A percentile compares a stretch with the other conserved stretches of the same genome.
phyloP scores from a whole-genome alignment of 2,888 invertebrate species.

The Xestobium rufovillosum region DNA sequence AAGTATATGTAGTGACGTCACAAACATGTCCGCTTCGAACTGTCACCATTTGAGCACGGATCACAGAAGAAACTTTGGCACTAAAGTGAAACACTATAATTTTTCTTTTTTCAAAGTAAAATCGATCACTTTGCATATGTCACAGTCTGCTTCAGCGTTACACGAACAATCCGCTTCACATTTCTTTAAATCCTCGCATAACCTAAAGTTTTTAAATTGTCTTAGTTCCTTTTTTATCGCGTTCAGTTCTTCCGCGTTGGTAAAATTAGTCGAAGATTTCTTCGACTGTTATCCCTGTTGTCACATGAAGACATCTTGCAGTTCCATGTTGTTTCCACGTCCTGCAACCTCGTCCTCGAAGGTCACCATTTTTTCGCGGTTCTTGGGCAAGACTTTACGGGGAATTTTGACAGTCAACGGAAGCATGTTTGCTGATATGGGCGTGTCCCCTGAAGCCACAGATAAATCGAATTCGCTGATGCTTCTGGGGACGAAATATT shows the following conservation, averaged over 20 bases:
- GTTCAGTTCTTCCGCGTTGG: conserved; percentile 29
- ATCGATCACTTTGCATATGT: conserved; percentile 42
- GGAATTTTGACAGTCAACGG: conserved; percentile 38
- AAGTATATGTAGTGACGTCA: no score
- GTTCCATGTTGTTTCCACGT: conserved; percentile 28
- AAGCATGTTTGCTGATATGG: conserved; percentile 36
- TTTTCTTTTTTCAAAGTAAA: conserved; percentile 41
- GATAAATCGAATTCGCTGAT: conserved; percentile 75
- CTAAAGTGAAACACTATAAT: conserved; percentile 32
- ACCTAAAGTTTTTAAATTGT: conserved; percentile 38
- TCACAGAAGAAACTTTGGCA: no score
- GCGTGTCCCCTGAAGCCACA: conserved; percentile 51
- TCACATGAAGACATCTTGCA: conserved; percentile 78
- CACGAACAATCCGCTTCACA: conserved; percentile 42
- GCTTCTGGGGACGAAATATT: conserved; percentile 78
- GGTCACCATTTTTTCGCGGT: conserved; percentile 71
- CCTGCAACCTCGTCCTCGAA: conserved; percentile 64
- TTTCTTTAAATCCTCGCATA: conserved; percentile 41
- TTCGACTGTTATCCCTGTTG: conserved; percentile 44
- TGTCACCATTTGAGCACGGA: no score
- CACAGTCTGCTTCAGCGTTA: conserved; percentile 41
- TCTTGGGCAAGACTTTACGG: conserved; percentile 42
- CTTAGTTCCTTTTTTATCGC: conserved; percentile 36
- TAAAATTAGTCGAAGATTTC: conserved; percentile 18
- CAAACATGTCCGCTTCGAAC: no score